Conservation (phyloP, 2,888 invertebrate genomes). For the Seira sanloemensis region DNA sequence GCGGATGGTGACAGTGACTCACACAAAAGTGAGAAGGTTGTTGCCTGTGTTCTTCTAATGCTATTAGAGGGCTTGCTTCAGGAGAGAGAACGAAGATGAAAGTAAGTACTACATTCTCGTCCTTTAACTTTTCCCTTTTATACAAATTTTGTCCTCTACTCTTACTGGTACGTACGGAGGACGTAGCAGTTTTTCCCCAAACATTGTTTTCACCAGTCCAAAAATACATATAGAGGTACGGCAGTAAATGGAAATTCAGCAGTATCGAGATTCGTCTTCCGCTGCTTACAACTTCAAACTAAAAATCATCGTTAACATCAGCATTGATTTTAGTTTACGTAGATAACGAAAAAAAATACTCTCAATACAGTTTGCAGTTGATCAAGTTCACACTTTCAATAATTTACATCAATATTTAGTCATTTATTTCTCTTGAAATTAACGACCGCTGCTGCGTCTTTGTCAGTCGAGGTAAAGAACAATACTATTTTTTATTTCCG, state of each 20-base stretch:
- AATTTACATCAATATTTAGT: too few species aligned
- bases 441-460: too few species aligned
- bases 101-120: neutral
- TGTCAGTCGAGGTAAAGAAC: too few species aligned
- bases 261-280: conserved; percentile 62
- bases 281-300: conserved; percentile 49
- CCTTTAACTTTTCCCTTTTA: neutral
- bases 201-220: neutral
- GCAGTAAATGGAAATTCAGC: conserved; percentile 52
- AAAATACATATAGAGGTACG: conserved; percentile 56
- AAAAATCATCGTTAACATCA: neutral
- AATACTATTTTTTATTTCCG: too few species aligned
- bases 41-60: neutral
- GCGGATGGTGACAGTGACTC: neutral
- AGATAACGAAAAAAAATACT: too few species aligned
- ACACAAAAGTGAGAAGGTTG: neutral
- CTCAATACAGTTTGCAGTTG: too few species aligned
- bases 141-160: conserved; percentile 10
- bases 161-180: neutral
- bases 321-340: neutral
- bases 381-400: too few species aligned
- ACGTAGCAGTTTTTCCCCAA: neutral
- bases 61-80: neutral
- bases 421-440: too few species aligned
- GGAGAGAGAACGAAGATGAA: neutral